A percentile compares a stretch with the other conserved stretches of the same genome.
Evolutionary conservation across 2,113 vertebrate genomes (phyloP).

Genomic region (Tretioscincus oriximinensis): DNA sequence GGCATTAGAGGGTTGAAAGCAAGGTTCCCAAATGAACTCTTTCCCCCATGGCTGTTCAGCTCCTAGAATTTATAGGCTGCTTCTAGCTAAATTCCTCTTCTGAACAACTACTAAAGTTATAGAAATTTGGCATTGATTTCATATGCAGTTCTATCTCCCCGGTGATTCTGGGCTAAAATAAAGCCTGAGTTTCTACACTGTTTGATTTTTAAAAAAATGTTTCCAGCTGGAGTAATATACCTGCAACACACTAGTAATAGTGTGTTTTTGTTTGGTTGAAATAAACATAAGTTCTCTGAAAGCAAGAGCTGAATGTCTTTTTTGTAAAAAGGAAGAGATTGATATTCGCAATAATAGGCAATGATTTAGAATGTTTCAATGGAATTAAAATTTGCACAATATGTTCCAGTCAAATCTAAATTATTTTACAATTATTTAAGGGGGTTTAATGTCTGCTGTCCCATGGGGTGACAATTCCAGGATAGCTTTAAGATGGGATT

Average conservation of each 20-base stretch:
- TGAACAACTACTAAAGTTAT: too few relatives aligned
- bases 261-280: slow-evolving; percentile 25
- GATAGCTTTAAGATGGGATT: background rate
- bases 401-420: slow-evolving; percentile 42
- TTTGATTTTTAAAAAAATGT: background rate
- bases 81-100: too few relatives aligned
- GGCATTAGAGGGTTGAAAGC: too few relatives aligned
- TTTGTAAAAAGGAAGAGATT: slow-evolving; percentile 45
- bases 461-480: background rate
- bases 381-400: slow-evolving; percentile 36
- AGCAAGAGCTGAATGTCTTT: slow-evolving; percentile 40
- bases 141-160: background rate
- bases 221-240: background rate
- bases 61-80: too few relatives aligned
- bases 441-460: background rate
- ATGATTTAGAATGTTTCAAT: slow-evolving; percentile 41
- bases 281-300: slow-evolving; percentile 48
- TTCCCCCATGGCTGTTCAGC: too few relatives aligned
- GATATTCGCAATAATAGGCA: slow-evolving; percentile 44
- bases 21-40: too few relatives aligned
- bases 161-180: background rate
- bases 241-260: fast-evolving
- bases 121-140: too few relatives aligned
- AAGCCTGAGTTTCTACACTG: background rate
- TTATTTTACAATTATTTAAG: slow-evolving; percentile 24